phyloP scores from a whole-genome alignment of 2,113 vertebrate genomes.

The Polypterus bichir region DNA sequence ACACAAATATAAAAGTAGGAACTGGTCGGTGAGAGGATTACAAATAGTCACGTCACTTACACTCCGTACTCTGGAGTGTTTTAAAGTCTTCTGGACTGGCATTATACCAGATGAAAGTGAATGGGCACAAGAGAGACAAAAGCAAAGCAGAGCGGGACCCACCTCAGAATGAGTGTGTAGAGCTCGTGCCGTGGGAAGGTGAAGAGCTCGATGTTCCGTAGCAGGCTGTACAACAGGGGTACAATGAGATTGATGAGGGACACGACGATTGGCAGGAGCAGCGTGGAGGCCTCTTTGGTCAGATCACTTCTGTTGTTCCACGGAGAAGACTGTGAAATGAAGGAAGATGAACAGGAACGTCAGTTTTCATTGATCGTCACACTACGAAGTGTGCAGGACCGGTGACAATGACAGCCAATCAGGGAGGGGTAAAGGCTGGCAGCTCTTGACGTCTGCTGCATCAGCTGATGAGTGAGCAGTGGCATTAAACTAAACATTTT shows the following conservation, averaged over 20 bases:
- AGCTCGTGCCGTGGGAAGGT: conserved; percentile 57
- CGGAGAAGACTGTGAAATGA: conserved; percentile 27
- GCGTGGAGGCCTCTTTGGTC: conserved; percentile 48
- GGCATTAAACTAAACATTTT: too few species aligned
- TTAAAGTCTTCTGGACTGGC: too few species aligned
- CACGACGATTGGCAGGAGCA: conserved; percentile 65
- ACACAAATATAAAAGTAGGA: too few species aligned
- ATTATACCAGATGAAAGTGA: neutral
- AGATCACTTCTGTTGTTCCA: conserved; percentile 17
- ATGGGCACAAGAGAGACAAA: neutral
- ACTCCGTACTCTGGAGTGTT: too few species aligned
- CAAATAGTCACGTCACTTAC: too few species aligned
- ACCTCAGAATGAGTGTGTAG: conserved; percentile 71
- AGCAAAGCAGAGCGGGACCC: conserved; percentile 9
- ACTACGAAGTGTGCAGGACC: too few species aligned
- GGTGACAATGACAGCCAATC: too few species aligned
- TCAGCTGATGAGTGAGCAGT: too few species aligned
- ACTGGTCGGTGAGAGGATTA: too few species aligned
- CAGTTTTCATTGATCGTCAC: too few species aligned
- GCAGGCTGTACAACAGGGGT: conserved; percentile 69
- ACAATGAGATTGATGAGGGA: conserved; percentile 69
- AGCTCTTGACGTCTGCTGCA: too few species aligned
- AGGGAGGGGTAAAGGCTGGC: too few species aligned
- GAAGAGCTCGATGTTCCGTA: conserved; percentile 67
- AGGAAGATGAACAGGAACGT: neutral